A percentile compares a stretch with the other conserved stretches of the same genome.
phyloP scores from a whole-genome alignment of 2,113 vertebrate species.

The Carollia perspicillata region DNA sequence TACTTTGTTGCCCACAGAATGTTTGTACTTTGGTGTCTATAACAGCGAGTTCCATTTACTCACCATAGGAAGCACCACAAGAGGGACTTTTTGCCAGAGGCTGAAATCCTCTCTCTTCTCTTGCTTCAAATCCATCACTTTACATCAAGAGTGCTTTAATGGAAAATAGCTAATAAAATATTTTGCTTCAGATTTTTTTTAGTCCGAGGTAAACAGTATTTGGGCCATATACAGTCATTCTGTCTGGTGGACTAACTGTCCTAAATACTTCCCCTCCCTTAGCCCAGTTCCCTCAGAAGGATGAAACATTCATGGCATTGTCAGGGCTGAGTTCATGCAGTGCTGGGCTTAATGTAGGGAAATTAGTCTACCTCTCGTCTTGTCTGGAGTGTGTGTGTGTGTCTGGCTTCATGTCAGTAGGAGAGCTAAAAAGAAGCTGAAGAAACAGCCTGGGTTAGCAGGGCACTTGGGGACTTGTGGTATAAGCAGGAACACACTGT shows the following conservation, averaged over 20 bases:
- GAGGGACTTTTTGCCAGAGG: not conserved
- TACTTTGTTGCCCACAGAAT: constrained; percentile 2
- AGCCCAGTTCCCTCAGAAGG: not conserved
- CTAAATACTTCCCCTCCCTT: not conserved
- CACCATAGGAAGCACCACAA: not conserved
- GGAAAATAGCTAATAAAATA: not conserved
- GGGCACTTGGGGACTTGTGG: not conserved
- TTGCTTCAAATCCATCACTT: constrained; percentile 8
- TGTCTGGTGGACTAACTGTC: not conserved
- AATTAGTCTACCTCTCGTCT: not conserved
- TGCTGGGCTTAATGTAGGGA: too few species aligned
- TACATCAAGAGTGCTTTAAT: not conserved
- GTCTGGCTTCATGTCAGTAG: not conserved
- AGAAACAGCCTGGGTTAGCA: not conserved
- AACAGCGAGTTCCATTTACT: constrained; percentile 20
- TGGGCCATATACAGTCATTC: not conserved
- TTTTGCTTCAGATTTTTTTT: not conserved
- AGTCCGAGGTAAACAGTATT: not conserved
- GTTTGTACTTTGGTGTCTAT: not conserved
- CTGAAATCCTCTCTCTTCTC: constrained; percentile 2
- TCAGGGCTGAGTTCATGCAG: not conserved
- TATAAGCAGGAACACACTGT: not conserved
- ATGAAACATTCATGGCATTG: not conserved
- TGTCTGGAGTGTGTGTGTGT: not conserved
- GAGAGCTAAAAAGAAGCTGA: not conserved